Conservation (phyloP, 2,113 vertebrate species). For the Muntiacus muntjak region DNA sequence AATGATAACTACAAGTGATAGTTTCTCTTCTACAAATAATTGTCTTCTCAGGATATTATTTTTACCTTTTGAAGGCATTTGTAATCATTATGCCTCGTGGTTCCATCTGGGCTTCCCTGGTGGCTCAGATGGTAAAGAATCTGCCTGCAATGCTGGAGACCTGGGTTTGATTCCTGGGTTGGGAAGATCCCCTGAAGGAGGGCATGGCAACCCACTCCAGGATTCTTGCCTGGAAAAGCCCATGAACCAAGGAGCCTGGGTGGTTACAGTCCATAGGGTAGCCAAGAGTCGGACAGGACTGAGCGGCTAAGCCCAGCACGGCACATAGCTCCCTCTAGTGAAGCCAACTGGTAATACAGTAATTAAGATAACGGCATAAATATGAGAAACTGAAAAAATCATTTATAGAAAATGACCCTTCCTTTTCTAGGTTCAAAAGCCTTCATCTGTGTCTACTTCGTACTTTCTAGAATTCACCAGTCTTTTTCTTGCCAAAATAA, state of each 20-base stretch:
- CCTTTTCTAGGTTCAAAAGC: neutral
- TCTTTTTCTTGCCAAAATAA: neutral
- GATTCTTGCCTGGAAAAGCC: neutral
- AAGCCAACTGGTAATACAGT: neutral
- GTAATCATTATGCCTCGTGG: neutral
- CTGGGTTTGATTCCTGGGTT: neutral
- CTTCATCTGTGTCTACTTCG: neutral
- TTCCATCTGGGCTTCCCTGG: slow-evolving; percentile 26
- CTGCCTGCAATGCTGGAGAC: neutral
- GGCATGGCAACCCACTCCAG: neutral
- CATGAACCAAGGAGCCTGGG: neutral
- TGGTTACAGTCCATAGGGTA: neutral
- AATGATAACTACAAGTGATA: neutral
- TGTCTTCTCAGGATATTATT: neutral
- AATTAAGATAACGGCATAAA: neutral
- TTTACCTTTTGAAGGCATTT: neutral
- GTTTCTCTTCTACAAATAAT: neutral
- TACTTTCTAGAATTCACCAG: neutral
- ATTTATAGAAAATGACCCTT: neutral
- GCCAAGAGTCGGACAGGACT: neutral
- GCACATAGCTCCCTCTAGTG: slow-evolving; percentile 43
- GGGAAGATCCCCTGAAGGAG: neutral
- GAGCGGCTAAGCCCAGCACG: neutral
- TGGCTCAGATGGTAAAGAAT: neutral
- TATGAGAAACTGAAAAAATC: neutral